Percentiles rank a stretch among this genome's conserved stretches.
phyloP scores from a whole-genome alignment of 2,888 invertebrate genomes.

The Ctenicera cuprea region DNA sequence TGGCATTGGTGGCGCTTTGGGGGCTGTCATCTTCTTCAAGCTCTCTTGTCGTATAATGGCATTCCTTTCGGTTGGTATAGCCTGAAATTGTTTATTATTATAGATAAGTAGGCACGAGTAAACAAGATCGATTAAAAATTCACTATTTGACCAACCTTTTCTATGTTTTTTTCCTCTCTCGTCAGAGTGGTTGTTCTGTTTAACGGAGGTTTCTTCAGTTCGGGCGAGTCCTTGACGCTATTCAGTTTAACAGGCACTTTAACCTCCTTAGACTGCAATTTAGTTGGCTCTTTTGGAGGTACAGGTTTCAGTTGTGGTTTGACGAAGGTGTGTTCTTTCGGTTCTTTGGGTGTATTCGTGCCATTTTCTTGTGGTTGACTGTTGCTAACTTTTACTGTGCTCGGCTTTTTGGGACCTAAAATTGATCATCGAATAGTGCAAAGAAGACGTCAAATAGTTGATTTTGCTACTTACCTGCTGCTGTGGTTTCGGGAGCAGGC shows the following conservation, averaged over 20 bases:
- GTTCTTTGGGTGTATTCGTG: conserved; percentile 38
- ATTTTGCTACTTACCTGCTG: conserved; percentile 12
- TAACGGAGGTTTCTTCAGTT: conserved; percentile 55
- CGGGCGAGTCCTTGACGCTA: conserved; percentile 64
- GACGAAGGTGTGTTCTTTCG: conserved; percentile 66
- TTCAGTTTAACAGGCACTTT: conserved; percentile 71
- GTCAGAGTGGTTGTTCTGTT: conserved; percentile 27
- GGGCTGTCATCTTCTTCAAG: conserved; percentile 64
- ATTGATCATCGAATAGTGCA: no score
- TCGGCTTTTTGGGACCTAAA: conserved; percentile 24
- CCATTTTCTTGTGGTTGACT: conserved; percentile 67
- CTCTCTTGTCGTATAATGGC: conserved; percentile 68
- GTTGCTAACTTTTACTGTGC: background rate
- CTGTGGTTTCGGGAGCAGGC: conserved; percentile 26
- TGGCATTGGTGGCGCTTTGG: conserved; percentile 66
- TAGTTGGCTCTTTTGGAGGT: conserved; percentile 66
- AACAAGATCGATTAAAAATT: no score
- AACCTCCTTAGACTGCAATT: conserved; percentile 66
- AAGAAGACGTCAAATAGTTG: no score
- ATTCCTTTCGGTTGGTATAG: conserved; percentile 67
- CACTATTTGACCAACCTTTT: no score
- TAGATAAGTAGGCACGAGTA: background rate
- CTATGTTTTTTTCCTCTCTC: conserved; percentile 45
- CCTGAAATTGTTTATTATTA: conserved; percentile 56
- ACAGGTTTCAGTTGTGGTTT: conserved; percentile 69